Percentiles rank a stretch among this genome's conserved stretches.
Conservation (phyloP, 2,888 invertebrate species). For the Lepidocyrtoides sp. region DNA sequence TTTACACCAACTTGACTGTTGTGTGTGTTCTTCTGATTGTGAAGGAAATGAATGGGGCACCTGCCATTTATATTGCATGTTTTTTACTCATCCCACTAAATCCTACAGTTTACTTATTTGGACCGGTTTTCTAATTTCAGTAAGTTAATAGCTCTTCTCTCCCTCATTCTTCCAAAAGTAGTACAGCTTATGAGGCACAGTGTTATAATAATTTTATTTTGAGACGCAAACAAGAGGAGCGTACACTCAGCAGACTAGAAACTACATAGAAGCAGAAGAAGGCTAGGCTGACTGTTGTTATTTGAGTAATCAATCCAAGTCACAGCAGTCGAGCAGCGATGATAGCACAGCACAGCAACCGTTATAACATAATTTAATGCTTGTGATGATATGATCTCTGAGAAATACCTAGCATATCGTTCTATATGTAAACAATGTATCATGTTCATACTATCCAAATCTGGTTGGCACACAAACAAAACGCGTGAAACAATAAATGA, state of each 20-base stretch:
- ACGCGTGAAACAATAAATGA: conserved; percentile 60
- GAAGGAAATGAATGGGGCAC: conserved; percentile 55
- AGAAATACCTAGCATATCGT: background rate
- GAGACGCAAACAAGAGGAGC: background rate
- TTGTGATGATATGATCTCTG: conserved; percentile 1
- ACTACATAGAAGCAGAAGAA: background rate
- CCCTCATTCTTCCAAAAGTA: background rate
- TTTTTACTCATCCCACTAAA: conserved; percentile 15
- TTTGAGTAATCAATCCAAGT: conserved; percentile 59
- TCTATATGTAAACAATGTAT: background rate
- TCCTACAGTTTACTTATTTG: background rate
- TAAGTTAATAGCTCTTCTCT: conserved; percentile 53
- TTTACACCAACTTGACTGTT: background rate
- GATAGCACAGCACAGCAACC: conserved; percentile 22
- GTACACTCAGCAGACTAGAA: background rate
- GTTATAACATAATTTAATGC: conserved; percentile 11
- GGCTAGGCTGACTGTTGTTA: background rate
- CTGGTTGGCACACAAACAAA: conserved; percentile 3
- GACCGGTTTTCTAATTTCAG: conserved; percentile 63
- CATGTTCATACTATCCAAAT: background rate
- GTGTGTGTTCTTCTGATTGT: conserved; percentile 26
- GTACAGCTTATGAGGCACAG: conserved; percentile 1
- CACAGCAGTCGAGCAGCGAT: background rate
- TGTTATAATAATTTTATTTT: background rate
- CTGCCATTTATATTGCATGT: conserved; percentile 1